These are phyloP conservation scores for Zootoca vivipara DNA, from an alignment of 2,113 vertebrate species.

Conservation along the genomic window DNA sequence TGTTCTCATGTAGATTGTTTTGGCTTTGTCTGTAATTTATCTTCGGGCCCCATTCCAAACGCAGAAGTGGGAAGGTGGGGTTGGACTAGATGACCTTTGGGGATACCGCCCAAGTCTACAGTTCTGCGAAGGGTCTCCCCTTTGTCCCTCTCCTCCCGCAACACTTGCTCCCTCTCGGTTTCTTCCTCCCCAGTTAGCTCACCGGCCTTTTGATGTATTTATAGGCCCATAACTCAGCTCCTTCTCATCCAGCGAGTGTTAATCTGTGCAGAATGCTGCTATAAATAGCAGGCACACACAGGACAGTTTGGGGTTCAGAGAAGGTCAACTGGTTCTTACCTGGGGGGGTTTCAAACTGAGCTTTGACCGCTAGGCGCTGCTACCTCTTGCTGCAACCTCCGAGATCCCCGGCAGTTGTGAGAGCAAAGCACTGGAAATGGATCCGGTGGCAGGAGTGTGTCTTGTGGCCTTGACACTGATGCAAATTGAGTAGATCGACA, in stretches of 20 bases:
- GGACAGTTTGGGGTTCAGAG: no score
- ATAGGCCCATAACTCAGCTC: neutral
- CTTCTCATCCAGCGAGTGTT: neutral
- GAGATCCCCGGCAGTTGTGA: no score
- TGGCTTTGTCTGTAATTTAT: no score
- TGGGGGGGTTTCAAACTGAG: rapidly evolving
- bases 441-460: neutral
- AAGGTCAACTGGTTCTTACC: no score
- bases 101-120: no score
- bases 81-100: no score
- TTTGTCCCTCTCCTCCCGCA: neutral
- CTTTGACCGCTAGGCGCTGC: neutral
- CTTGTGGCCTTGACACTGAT: neutral
- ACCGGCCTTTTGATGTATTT: neutral
- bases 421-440: neutral
- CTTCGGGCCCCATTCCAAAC: neutral
- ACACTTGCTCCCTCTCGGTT: no score
- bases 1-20: no score
- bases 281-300: neutral
- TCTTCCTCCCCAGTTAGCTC: neutral
- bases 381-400: no score
- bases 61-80: no score
- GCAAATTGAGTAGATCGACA: neutral
- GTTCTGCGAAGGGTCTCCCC: neutral
- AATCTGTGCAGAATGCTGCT: neutral